Base-by-base conservation (phyloP, 1,140 invertebrate genomes). In the Octopus sinensis region DNA sequence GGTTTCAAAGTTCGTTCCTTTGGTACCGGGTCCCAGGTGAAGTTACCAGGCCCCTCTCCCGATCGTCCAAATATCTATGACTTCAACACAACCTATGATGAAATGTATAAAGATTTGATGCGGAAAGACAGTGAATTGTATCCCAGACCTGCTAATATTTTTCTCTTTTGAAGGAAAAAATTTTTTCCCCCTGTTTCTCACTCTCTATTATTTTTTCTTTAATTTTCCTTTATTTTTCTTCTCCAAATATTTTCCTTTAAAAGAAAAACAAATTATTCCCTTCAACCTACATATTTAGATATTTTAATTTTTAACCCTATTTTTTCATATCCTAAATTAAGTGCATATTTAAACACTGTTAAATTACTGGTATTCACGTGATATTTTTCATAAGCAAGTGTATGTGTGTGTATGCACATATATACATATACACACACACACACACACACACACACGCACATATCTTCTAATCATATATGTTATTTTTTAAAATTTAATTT, bases 31-130 rank as follows among this genome's bases (percentile, higher is more conserved):
- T 98, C 97, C 88, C 90, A 92, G 83, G 92, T 99, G 0, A 99
- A 99, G 90, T 91, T 99, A 80, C 98, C 98, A 75, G 98, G 98
- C 71, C 94, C 96, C 81, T 94, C 97, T 9, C 94, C 95, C 5
- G 97, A 99, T 90, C 95, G 95, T 88, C 98, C 98, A 10, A 99
- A 99, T 91, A 94, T 98, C 82, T 99, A 99, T 88, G 97, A 99
- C 89, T 99, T 99, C 92, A 97, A 95, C 80, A 95, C 95, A 53
- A 91, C 92, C 12, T 99, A 99, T 89, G 98, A 99, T 86, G 95
- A 97, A 86, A 99, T 99, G 91, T 99, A 99, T 89, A 95, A 96
- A 88, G 98, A 99, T 92, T 92, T 99, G 53, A 89, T 95, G 84
- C 92, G 93, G 53, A 93, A 92, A 87, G 92, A 94, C 82, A 84